These are phyloP conservation scores for Coilia nasus DNA, from an alignment of 2,797 vertebrate species.

Conservation along the genomic window DNA sequence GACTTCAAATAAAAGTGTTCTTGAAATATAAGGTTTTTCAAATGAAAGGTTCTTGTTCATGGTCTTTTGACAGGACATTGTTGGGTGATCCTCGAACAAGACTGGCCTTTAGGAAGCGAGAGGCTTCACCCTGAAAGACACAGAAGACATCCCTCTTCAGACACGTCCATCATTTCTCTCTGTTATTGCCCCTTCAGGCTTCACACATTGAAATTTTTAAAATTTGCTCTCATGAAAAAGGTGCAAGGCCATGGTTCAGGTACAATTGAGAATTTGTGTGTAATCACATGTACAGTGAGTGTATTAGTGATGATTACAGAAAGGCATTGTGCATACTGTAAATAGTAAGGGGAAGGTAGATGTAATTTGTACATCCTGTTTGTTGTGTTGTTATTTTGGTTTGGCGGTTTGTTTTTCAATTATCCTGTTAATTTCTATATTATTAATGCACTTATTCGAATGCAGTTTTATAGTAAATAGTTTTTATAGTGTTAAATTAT, in stretches of 20 bases:
- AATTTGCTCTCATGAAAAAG: background rate
- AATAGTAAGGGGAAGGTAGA: background rate
- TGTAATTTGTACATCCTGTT: background rate
- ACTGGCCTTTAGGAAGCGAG: background rate
- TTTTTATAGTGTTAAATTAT: background rate
- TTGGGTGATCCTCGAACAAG: conserved; percentile 11
- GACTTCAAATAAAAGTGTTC: background rate
- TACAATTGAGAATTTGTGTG: background rate
- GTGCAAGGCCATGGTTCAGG: background rate
- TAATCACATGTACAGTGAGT: background rate
- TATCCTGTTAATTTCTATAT: background rate
- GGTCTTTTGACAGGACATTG: background rate
- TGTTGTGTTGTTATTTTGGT: no score
- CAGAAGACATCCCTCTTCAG: background rate
- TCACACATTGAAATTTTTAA: background rate
- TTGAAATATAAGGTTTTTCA: background rate
- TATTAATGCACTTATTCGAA: background rate
- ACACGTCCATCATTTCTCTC: background rate
- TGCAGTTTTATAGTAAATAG: background rate
- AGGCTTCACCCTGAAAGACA: background rate
- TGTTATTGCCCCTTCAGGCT: background rate
- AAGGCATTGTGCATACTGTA: background rate
- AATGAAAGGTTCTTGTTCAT: background rate
- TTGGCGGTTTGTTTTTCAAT: no score
- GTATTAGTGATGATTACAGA: background rate